Percentiles rank a stretch among this genome's conserved stretches.
Evolutionary conservation across 2,888 invertebrate species (phyloP).

Genomic region (Marronus borbonicus): DNA sequence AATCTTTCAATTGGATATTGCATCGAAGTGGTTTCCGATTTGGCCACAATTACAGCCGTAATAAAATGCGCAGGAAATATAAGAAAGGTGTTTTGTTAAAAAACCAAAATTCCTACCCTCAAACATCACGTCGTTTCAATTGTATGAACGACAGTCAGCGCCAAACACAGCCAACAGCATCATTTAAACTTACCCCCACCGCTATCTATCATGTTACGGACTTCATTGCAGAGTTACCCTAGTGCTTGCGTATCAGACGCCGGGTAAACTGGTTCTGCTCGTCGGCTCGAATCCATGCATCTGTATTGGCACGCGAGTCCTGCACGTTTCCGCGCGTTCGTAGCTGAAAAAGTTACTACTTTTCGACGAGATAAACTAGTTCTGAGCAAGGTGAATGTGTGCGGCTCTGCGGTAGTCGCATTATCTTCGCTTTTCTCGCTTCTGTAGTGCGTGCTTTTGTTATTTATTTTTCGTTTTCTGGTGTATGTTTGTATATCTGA

Average conservation of each 20-base stretch:
- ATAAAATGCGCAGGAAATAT: too few relatives aligned
- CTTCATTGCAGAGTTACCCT: conserved; percentile 27
- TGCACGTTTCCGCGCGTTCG: background rate
- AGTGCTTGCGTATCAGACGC: conserved; percentile 22
- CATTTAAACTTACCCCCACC: conserved; percentile 25
- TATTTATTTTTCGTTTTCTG: conserved; percentile 3
- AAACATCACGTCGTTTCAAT: background rate
- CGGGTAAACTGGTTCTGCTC: conserved; percentile 11
- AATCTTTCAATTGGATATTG: too few relatives aligned
- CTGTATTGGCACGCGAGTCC: background rate
- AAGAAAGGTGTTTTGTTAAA: too few relatives aligned
- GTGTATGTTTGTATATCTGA: background rate
- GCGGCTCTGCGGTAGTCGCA: background rate
- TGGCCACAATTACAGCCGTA: too few relatives aligned
- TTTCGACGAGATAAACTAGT: background rate
- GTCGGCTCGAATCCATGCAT: background rate
- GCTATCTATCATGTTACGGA: background rate
- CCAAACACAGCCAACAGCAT: background rate
- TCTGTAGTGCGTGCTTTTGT: conserved; percentile 10
- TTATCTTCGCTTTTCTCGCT: background rate
- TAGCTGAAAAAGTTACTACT: background rate
- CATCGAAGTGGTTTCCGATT: too few relatives aligned
- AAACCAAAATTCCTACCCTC: too few relatives aligned
- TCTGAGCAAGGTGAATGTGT: background rate
- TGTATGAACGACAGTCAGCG: conserved; percentile 1